A percentile compares a stretch with the other conserved stretches of the same genome.
Conservation (phyloP, 2,888 invertebrate genomes). For the Tetranychus truncatus region DNA sequence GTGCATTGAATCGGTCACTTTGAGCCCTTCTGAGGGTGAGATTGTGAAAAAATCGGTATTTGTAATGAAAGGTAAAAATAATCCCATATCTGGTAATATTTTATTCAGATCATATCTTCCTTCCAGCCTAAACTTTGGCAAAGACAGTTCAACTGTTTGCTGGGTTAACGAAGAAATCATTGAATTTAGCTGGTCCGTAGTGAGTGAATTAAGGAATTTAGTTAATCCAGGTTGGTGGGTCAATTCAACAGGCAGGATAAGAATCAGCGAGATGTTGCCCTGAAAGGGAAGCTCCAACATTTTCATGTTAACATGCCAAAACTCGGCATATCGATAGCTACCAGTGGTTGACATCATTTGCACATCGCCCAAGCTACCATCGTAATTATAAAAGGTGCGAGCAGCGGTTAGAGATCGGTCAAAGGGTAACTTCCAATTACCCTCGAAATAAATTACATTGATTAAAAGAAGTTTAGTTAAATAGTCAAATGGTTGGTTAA, state of each 20-base stretch:
- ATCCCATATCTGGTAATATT: constrained; percentile 20
- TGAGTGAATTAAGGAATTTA: constrained; percentile 17
- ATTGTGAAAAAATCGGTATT: constrained; percentile 11
- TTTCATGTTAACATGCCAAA: constrained; percentile 18
- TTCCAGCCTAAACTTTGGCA: constrained; percentile 25
- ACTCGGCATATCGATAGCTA: constrained; percentile 27
- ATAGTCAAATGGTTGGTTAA: constrained; percentile 22
- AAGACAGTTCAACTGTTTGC: constrained; percentile 21
- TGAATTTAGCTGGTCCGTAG: constrained; percentile 1
- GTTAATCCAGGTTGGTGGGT: constrained; percentile 18
- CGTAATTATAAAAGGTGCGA: background rate
- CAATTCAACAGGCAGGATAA: constrained; percentile 41
- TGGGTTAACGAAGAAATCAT: constrained; percentile 15
- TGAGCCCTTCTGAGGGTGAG: background rate
- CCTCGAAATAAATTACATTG: constrained; percentile 38
- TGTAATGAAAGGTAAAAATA: constrained; percentile 17
- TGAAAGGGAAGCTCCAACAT: constrained; percentile 25
- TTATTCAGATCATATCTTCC: constrained; percentile 22
- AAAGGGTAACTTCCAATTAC: constrained; percentile 30
- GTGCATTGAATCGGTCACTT: constrained; percentile 5
- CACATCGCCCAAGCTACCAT: constrained; percentile 22
- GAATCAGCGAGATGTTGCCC: constrained; percentile 40
- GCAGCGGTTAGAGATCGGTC: background rate
- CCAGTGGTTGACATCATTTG: constrained; percentile 33
- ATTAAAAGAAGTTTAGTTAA: constrained; percentile 34